Evolutionary conservation across 1,140 invertebrate genomes (phyloP), one percentile per base, ranked within the genome.

Genomic region (Macrosteles quadrilineatus): DNA sequence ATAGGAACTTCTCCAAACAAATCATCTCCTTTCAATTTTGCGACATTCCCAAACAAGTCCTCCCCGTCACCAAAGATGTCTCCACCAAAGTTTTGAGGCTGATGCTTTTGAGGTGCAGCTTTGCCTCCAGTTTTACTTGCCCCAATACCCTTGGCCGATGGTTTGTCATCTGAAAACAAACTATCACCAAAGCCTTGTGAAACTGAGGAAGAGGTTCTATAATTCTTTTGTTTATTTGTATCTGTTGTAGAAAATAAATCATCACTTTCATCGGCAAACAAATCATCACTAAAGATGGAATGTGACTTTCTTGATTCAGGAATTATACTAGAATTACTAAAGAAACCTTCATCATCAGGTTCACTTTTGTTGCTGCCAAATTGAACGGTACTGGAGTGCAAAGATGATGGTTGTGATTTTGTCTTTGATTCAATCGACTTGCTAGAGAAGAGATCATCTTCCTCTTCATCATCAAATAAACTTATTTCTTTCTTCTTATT

Each of bases 281-380:
- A 50, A 21, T 50, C 47, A 19, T 50, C 47, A 4, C 4, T 50
- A 19, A 50, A 50, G 6, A 50, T 3, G 21, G 14, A 19, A 21
- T 50, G 47, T 19, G 47, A 50, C 14, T 9, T 4, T 50, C 47
- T 21, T 17, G 14, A 19, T 19, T 3, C 21, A 21, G 47, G n/a
- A 21, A 50, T 9, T 19, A 50, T 3, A 50, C 81, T 80, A 11
- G 81, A 72, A 68, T 59, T 32, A 12, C 25, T 25, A 36, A 62
- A 62, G 4, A 68, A 57, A 68, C 59, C 55, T 31, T 68, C 67
- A 19, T 50, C 47, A 11, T 50, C 47, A 50, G 21, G 14, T 50
- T 50, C 14, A 50, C 6, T 50, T 4, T 19, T 50, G 21, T 19
- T 21, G 21, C 3, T n/a, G 3, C 47, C 21, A 50, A 50, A 50